Evolutionary conservation across 2,888 invertebrate genomes (phyloP).

Genomic region (Drosophila mulleri): DNA sequence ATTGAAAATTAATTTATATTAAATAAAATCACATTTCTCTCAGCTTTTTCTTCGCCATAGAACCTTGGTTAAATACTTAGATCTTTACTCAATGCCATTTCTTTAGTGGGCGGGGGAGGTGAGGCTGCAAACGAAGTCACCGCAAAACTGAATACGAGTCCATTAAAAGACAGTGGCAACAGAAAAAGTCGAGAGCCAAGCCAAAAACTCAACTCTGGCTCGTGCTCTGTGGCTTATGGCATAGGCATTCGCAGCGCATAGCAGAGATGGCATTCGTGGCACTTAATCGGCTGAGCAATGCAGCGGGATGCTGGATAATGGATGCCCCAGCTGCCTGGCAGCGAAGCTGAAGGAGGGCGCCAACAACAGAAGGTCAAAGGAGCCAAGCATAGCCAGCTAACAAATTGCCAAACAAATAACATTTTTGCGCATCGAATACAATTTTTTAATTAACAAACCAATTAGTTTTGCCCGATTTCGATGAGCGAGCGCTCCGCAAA

Average conservation of each 20-base stretch:
- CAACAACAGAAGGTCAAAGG: conserved; percentile 23
- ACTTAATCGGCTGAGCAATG: not conserved
- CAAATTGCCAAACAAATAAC: conserved; percentile 35
- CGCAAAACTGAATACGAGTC: conserved; percentile 15
- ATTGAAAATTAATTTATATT: not conserved
- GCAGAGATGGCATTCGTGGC: conserved; percentile 5
- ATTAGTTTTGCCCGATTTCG: conserved; percentile 72
- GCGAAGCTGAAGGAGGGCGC: not conserved
- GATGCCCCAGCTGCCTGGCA: not conserved
- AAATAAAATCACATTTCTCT: not conserved
- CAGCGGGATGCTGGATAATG: conserved; percentile 6
- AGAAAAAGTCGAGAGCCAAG: not conserved
- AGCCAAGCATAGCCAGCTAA: conserved; percentile 6
- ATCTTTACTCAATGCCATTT: not conserved
- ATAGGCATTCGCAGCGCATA: not conserved
- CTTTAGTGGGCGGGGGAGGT: not conserved
- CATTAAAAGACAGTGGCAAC: not conserved
- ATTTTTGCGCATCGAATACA: conserved; percentile 38
- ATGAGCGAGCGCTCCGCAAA: conserved; percentile 18
- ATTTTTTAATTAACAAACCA: conserved; percentile 80
- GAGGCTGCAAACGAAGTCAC: not conserved
- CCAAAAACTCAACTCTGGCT: not conserved
- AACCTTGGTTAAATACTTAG: not conserved
- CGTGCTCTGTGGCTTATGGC: conserved; percentile 29
- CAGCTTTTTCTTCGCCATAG: not conserved